Evolutionary conservation across 64 coral and sea anemone genomes (phyloP), one percentile per base, ranked within the genome.

Genomic region (Catalaphyllia jardinei): DNA sequence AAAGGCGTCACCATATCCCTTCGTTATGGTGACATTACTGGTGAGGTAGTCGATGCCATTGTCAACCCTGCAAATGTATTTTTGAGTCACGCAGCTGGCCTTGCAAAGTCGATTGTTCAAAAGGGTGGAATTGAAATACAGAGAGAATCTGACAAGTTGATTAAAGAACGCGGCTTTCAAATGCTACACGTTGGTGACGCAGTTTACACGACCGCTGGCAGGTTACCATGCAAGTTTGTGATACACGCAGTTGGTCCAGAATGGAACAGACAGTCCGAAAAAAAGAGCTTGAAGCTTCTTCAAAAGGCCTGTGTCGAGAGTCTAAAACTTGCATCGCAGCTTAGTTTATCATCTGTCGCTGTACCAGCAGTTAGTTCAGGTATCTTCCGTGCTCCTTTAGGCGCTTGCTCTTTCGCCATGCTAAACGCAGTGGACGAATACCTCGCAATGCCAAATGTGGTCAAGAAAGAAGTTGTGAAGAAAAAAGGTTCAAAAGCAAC

Each of bases 311-410:
- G 91, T 42, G 4, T 81, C 15, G 71, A 89, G 35, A 96, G 94
- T 72, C 52, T 96, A 29, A 52, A 29, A 24, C 59, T 74, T 20
- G 94, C 82, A 0, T 74, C 92, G 50, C 57, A 87, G 29, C 80
- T 92, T 18, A 14, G 38, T 4, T 87, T 93, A 39, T 71, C 54
- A 1, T 96, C 94, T 12, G 80, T 96, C 25, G 91, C 94, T 27
- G 71, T 95, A 49, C 93, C 93, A 74, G 93, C 94, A 0, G 87
- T 96, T 14, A 93, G 91, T 59, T 96, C 94, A 50, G 94, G 94
- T 22, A 89, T 96, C 17, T 96, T 82, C 83, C 79, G 94, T 54
- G 89, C 86, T 54, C 94, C 94, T 8, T 87, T 93, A 29, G 55
- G 87, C 1, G 64, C 86, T 12, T 96, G 91, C 25, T 91, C 94